Base-by-base conservation (phyloP, 2,113 vertebrate species). In the Nothocercus nigrocapillus region DNA sequence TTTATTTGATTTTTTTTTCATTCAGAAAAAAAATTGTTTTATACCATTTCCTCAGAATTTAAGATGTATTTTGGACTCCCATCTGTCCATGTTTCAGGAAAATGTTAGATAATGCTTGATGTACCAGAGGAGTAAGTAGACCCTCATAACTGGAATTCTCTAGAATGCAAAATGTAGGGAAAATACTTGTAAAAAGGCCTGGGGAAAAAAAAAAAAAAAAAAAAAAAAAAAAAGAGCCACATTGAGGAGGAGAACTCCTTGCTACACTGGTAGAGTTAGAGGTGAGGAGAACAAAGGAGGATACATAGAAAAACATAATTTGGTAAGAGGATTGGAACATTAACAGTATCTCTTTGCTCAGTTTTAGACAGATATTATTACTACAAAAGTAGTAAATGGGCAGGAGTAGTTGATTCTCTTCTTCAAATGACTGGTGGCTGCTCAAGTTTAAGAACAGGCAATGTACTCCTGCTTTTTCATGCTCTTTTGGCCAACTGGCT, bases 401-500 rank as follows among this genome's bases (percentile, higher is more conserved):
- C 49, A 22, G 49, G 34, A 6, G 12, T 34, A 8, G 8, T 69
- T 74, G 8, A 42, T 90, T 80, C 13, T 13, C 63, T 91, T 78
- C 30, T 75, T 68, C 12, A 21, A 34, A 58, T 59, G 49, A 79
- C 51, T 66, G 83, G 40, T 53, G 54, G 24, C 42, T 56, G 32
- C 24, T 84, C 38, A 89, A 72, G 79, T 6, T 19, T 66, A 66
- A 75, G 54, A 90, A 30, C 53, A 78, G 80, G 88, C 88, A 69
- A 27, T 17, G 11, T 36, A 5, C 7, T 76, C 36, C 61, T 85
- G 70, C 47, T 69, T 86, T 27, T 51, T 66, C 34, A 20, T 45
- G 38, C 27, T 59, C 7, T 40, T 77, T 85, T 85, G 84, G 47
- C 56, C 88, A 97, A 6, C 27, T 42, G 67, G 56, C 44, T 93